phyloP scores from a whole-genome alignment of 2,113 vertebrate species.

The Gavia stellata region DNA sequence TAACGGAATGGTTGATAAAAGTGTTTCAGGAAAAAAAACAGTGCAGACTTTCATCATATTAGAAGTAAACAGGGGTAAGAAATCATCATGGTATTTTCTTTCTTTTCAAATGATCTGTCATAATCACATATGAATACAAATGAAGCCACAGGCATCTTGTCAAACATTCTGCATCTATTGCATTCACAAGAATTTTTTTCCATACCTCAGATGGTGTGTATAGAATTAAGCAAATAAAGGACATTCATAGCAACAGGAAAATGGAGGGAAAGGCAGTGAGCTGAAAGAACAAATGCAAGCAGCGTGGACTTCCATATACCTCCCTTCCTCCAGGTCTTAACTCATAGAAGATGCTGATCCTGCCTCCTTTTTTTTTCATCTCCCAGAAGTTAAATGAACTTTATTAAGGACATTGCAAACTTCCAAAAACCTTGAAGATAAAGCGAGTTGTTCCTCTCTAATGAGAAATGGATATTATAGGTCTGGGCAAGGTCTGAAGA shows the following conservation, averaged over 20 bases:
- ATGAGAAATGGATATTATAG: background rate
- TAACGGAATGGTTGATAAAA: background rate
- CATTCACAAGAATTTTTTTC: background rate
- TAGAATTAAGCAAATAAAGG: background rate
- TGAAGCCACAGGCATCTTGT: background rate
- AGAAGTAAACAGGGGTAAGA: background rate
- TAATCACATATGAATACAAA: background rate
- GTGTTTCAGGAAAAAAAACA: background rate
- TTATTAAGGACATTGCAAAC: background rate
- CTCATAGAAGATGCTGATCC: background rate
- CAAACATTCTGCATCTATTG: background rate
- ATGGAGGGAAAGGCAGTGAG: background rate
- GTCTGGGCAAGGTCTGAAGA: background rate
- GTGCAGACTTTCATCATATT: background rate
- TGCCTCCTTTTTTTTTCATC: background rate
- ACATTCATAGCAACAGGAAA: background rate
- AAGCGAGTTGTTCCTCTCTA: background rate
- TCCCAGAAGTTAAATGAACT: background rate
- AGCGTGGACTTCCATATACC: background rate
- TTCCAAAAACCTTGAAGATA: background rate
- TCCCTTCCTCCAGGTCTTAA: background rate
- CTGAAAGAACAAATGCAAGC: background rate
- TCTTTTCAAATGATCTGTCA: background rate
- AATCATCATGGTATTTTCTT: background rate
- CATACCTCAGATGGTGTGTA: background rate